phyloP scores from a whole-genome alignment of 2,113 vertebrate species.

The Dipodomys ordii region DNA sequence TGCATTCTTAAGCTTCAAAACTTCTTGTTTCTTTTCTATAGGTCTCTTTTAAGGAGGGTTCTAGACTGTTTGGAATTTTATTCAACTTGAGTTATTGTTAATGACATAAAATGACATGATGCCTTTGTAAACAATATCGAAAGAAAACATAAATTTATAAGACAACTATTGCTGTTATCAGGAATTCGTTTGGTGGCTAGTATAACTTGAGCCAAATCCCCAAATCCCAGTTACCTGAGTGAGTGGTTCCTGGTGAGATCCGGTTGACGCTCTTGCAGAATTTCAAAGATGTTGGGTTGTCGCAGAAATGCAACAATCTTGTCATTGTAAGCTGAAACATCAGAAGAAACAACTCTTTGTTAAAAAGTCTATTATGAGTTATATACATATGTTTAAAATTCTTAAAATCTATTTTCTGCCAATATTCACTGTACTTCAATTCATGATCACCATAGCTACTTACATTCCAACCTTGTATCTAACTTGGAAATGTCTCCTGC shows the following conservation, averaged over 20 bases:
- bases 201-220: background rate
- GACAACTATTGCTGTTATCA: background rate
- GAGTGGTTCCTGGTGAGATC: conserved; percentile 97
- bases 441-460: background rate
- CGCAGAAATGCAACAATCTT: conserved; percentile 99
- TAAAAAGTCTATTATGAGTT: background rate
- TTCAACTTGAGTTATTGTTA: background rate
- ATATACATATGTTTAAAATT: background rate
- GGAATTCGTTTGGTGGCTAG: background rate
- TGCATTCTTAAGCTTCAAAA: background rate
- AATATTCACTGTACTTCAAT: background rate
- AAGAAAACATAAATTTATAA: background rate
- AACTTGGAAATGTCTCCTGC: background rate
- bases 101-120: background rate
- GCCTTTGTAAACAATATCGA: background rate
- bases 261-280: conserved; percentile 97
- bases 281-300: conserved; percentile 98
- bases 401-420: background rate
- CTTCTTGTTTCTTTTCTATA: conserved; percentile 23
- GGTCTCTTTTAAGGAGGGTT: background rate
- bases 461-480: background rate
- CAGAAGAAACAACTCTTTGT: conserved; percentile 32
- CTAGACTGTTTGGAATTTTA: background rate
- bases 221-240: conserved; percentile 91
- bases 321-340: conserved; percentile 95